Evolutionary conservation across 2,888 invertebrate genomes (phyloP), one percentile per base, ranked within the genome.

Genomic region (Meloe dianella): DNA sequence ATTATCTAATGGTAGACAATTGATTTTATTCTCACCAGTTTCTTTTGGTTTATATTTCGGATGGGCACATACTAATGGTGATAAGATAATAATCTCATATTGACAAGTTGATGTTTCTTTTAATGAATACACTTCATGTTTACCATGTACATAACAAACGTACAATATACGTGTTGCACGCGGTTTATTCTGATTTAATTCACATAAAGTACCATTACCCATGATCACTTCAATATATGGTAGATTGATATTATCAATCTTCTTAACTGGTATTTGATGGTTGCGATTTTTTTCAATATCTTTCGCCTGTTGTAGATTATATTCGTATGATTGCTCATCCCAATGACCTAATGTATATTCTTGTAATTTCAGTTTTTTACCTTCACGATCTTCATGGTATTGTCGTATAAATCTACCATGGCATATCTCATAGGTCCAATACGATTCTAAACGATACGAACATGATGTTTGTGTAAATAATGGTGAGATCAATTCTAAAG

Each of bases 371-470:
- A 93, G 88, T 81, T 90, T 89, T 84, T 94, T 91, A 83, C 90
- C 92, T 82, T 96, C 97, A 74, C 95, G 89, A 77, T 96, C 96
- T 81, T 98, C 98, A 82, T 99, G 98, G 81, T 95, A 99, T 81
- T 99, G 98, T 29, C 95, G 88, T 3, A 98, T 89, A 81, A 92
- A 93, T 74, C 90, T 87, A 0, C 97, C 97, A 83, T 98, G 98
- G 78, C 98, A 98, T 32, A 98, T 89, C 84, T 98, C 97, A 82
- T 98, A 98, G 0, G 95, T 95, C 67, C 98, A 98, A 80, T 96
- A 98, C 2, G 92, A 91, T 80, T 96, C 96, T 60, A 95, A 84
- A 71, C 94, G 88, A 78, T 93, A 95, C 0, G 95, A 94, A 79
- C 97, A 97, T 60, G 91, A 89, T 73, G 91, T 89, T 75, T 92